Conservation (phyloP, 2,888 invertebrate species). For the Zele albiditarsus region DNA sequence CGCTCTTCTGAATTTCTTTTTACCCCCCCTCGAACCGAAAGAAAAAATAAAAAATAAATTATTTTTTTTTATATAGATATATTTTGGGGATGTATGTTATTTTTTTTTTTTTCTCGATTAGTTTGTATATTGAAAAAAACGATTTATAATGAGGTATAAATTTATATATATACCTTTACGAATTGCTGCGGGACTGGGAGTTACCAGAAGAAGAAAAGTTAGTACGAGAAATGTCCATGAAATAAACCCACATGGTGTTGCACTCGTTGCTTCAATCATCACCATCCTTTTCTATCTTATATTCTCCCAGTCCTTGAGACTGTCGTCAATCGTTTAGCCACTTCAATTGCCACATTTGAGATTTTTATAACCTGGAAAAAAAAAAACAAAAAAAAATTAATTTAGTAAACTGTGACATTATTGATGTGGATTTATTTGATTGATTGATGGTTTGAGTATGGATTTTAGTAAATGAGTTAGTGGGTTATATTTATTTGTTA, state of each 20-base stretch:
- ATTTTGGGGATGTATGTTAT: not conserved
- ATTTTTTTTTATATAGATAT: not conserved
- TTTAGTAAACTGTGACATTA: not conserved
- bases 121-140: not conserved
- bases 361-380: slow-evolving; percentile 57
- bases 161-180: slow-evolving; percentile 63
- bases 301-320: slow-evolving; percentile 44
- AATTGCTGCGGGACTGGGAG: slow-evolving; percentile 68
- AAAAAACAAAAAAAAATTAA: slow-evolving; percentile 28
- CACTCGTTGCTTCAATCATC: slow-evolving; percentile 31
- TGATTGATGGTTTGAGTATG: too few species aligned
- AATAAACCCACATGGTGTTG: slow-evolving; percentile 21
- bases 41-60: not conserved
- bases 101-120: slow-evolving; percentile 1
- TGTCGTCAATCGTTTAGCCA: slow-evolving; percentile 62
- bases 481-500: too few species aligned
- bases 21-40: not conserved
- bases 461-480: too few species aligned
- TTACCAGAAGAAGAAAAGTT: slow-evolving; percentile 65
- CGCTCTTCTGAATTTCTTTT: slow-evolving; percentile 26
- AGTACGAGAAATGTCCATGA: slow-evolving; percentile 65
- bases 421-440: not conserved
- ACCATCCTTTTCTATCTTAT: slow-evolving; percentile 51
- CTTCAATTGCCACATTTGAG: slow-evolving; percentile 63
- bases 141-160: not conserved